A percentile compares a stretch with the other conserved stretches of the same genome.
These are phyloP conservation scores for Melanotaenia boesemani DNA, from an alignment of 2,797 vertebrate genomes.

Conservation along the genomic window DNA sequence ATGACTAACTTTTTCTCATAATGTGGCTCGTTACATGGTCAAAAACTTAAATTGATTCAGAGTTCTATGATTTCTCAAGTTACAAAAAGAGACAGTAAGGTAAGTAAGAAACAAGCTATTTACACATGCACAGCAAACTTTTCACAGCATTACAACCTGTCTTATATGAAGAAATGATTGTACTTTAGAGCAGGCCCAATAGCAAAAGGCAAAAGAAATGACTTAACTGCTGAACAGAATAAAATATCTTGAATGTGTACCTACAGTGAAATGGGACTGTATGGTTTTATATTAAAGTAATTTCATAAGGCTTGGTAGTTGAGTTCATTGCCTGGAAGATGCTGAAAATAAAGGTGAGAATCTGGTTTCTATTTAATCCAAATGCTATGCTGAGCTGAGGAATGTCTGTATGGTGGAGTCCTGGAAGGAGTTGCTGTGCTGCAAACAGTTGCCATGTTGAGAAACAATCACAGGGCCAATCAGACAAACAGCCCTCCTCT, in stretches of 20 bases:
- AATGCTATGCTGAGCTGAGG: constrained; percentile 51
- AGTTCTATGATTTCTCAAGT: too few species aligned
- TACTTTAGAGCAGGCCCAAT: too few species aligned
- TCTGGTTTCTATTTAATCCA: constrained; percentile 55
- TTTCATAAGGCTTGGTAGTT: constrained; percentile 3
- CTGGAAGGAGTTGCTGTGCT: constrained; percentile 42
- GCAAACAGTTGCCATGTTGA: constrained; percentile 75
- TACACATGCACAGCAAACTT: too few species aligned
- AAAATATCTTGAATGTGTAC: background rate
- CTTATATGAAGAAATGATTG: too few species aligned
- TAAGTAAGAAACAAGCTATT: too few species aligned
- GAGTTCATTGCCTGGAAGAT: constrained; percentile 18
- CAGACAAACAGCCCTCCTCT: constrained; percentile 73
- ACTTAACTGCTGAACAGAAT: background rate
- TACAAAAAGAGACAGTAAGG: too few species aligned
- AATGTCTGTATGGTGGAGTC: constrained; percentile 48
- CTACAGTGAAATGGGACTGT: background rate
- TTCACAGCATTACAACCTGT: too few species aligned
- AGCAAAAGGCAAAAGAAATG: too few species aligned
- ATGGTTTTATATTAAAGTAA: background rate
- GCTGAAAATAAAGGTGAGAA: constrained; percentile 29
- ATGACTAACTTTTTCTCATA: too few species aligned
- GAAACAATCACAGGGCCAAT: constrained; percentile 61
- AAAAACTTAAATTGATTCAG: too few species aligned
- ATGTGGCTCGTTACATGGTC: too few species aligned